These are phyloP conservation scores for Sisyra terminalis DNA, from an alignment of 2,888 invertebrate genomes.

Conservation along the genomic window DNA sequence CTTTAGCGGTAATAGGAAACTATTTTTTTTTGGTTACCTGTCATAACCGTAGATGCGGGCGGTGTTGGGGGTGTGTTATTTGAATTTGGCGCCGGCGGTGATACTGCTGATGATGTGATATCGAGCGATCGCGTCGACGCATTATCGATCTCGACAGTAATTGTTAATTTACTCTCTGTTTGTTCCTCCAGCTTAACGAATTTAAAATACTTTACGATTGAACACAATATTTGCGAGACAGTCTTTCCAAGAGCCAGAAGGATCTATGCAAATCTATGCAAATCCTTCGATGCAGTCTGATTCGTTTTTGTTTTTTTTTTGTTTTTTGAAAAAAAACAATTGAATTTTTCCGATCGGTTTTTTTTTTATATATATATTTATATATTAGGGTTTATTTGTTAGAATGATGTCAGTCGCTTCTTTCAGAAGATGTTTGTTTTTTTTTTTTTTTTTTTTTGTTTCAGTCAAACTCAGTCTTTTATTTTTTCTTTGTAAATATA, in stretches of 20 bases:
- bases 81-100: constrained; percentile 9
- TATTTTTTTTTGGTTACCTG: neutral
- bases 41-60: constrained; percentile 4
- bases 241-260: neutral
- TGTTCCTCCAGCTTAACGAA: constrained; percentile 8
- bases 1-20: too few relatives aligned
- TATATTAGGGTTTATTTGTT: too few relatives aligned
- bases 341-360: too few relatives aligned
- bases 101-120: constrained; percentile 8
- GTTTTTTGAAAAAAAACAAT: neutral
- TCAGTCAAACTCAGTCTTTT: constrained; percentile 6
- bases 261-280: neutral
- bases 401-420: neutral
- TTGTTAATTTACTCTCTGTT: constrained; percentile 4
- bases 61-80: constrained; percentile 4
- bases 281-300: neutral
- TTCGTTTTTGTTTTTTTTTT: neutral
- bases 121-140: constrained; percentile 9
- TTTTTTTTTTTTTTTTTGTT: too few relatives aligned
- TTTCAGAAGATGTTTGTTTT: constrained; percentile 5
- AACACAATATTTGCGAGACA: neutral
- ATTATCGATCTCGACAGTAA: constrained; percentile 6
- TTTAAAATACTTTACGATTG: neutral
- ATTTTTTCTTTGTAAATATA: neutral
- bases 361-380: too few relatives aligned